A percentile compares a stretch with the other conserved stretches of the same genome.
phyloP scores from a whole-genome alignment of 2,113 vertebrate genomes.

The Azemiops feae region DNA sequence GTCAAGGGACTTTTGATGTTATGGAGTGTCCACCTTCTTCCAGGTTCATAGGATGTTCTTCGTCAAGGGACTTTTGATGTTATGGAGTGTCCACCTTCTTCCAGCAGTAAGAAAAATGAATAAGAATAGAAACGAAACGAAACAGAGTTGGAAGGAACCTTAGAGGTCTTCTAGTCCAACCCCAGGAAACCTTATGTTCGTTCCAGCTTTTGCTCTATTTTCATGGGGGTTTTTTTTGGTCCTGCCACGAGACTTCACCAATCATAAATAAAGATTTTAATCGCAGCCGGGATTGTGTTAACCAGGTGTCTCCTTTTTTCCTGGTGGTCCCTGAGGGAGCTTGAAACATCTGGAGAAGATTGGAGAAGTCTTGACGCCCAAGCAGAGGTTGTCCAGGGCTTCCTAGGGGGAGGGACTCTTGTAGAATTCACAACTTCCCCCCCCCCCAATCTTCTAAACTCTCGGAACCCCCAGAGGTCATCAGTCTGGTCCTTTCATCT shows the following conservation, averaged over 20 bases:
- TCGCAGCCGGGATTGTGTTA: background rate
- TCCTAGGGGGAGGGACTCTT: background rate
- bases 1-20: no score
- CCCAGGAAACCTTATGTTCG: background rate
- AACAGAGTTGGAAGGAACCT: no score
- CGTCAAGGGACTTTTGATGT: background rate
- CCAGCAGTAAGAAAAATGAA: no score
- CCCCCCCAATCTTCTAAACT: no score
- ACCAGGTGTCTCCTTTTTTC: accelerated
- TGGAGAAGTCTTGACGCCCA: background rate
- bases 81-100: background rate
- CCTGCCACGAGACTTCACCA: background rate
- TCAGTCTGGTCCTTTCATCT: background rate
- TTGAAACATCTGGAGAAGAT: background rate
- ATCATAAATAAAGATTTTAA: no score
- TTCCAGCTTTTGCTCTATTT: background rate
- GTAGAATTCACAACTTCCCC: background rate
- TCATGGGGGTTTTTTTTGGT: background rate
- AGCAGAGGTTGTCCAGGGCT: no score
- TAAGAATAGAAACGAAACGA: no score
- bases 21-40: no score
- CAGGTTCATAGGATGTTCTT: no score
- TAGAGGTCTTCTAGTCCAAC: no score
- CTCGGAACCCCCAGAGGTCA: background rate
- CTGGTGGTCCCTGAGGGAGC: background rate